Conservation (phyloP, 2,888 invertebrate genomes). For the Patella pellucida region DNA sequence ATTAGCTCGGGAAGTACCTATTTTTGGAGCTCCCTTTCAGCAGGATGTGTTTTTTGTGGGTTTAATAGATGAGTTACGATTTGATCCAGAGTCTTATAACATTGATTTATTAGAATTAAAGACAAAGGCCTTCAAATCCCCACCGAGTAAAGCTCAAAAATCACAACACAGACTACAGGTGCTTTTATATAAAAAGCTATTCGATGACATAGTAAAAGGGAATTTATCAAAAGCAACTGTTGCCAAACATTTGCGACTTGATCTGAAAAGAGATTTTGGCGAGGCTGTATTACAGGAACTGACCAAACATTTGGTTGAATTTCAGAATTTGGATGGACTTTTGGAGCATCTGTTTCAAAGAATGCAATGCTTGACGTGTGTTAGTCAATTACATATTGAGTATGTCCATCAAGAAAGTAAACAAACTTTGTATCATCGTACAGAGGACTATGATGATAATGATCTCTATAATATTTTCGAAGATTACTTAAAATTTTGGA, state of each 20-base stretch:
- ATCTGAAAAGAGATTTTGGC: constrained; percentile 48
- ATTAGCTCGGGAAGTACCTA: constrained; percentile 61
- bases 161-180: constrained; percentile 56
- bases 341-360: constrained; percentile 43
- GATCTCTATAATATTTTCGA: constrained; percentile 42
- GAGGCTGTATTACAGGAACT: constrained; percentile 43
- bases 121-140: constrained; percentile 48
- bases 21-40: constrained; percentile 64
- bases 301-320: constrained; percentile 23
- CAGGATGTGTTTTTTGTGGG: constrained; percentile 61
- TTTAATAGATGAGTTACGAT: constrained; percentile 64
- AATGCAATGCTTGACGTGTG: constrained; percentile 56
- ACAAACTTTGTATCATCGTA: constrained; percentile 42
- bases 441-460: constrained; percentile 46
- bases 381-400: constrained; percentile 52
- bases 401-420: constrained; percentile 62
- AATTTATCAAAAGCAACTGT: constrained; percentile 46
- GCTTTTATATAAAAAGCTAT: constrained; percentile 63
- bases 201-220: constrained; percentile 63
- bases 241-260: constrained; percentile 49
- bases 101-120: constrained; percentile 62
- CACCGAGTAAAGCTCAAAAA: constrained; percentile 56
- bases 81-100: constrained; percentile 58
- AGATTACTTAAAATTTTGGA: constrained; percentile 56
- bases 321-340: constrained; percentile 42